These are phyloP conservation scores for Oncopodura yosiiana DNA, from an alignment of 1,140 invertebrate genomes.

Conservation along the genomic window DNA sequence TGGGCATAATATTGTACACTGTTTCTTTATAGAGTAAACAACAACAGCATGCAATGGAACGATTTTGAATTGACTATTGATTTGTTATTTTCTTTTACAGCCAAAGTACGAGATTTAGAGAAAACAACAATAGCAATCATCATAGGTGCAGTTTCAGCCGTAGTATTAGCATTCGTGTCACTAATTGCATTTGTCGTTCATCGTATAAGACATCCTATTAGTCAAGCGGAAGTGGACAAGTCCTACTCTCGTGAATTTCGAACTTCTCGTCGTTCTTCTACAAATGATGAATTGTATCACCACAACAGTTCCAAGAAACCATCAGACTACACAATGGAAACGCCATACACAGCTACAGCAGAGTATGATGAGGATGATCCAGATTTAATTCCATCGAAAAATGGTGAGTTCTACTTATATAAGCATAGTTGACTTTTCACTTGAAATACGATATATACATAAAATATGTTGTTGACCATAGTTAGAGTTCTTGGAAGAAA, in stretches of 20 bases:
- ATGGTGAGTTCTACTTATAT: slow-evolving; percentile 16
- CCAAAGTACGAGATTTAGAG: slow-evolving; percentile 34
- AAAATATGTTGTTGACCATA: neutral
- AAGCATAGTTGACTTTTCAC: neutral
- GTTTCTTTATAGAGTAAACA: too few relatives aligned
- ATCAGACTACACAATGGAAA: slow-evolving; percentile 26
- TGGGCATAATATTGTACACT: too few relatives aligned
- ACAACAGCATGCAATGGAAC: too few relatives aligned
- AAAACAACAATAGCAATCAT: slow-evolving; percentile 35
- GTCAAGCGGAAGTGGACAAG: slow-evolving; percentile 27
- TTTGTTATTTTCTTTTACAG: slow-evolving; percentile 15
- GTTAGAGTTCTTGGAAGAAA: neutral
- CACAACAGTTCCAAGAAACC: slow-evolving; percentile 29
- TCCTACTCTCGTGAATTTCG: slow-evolving; percentile 33
- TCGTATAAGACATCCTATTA: slow-evolving; percentile 32
- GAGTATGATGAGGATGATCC: slow-evolving; percentile 34
- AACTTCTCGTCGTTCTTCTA: slow-evolving; percentile 27
- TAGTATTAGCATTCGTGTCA: slow-evolving; percentile 22
- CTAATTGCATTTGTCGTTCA: slow-evolving; percentile 35
- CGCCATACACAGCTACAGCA: slow-evolving; percentile 23
- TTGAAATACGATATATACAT: neutral
- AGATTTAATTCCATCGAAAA: slow-evolving; percentile 35
- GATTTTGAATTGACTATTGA: too few relatives aligned
- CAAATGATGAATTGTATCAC: slow-evolving; percentile 34
- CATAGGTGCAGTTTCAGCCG: slow-evolving; percentile 30